Percentiles rank a stretch among this genome's conserved stretches.
Conservation (phyloP, 2,113 vertebrate species). For the Columbina picui region DNA sequence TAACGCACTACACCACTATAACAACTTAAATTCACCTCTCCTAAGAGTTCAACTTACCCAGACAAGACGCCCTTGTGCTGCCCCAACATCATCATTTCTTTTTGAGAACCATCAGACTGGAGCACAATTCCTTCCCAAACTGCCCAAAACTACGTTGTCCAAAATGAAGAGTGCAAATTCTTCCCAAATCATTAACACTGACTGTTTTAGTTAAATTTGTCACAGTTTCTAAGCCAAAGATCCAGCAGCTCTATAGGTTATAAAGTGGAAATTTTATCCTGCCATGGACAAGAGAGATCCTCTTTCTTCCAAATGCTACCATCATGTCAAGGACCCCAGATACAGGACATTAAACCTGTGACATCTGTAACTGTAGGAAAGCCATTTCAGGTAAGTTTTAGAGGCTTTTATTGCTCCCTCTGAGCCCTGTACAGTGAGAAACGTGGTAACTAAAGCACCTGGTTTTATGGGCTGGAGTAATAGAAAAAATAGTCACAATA, state of each 20-base stretch:
- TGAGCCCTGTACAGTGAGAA: not conserved
- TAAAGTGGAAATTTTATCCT: not conserved
- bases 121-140: not conserved
- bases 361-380: not conserved
- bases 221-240: not conserved
- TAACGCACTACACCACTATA: not conserved
- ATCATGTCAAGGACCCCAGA: not conserved
- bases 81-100: not conserved
- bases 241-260: not conserved
- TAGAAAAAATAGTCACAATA: not conserved
- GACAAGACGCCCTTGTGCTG: not conserved
- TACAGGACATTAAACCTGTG: not conserved
- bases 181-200: not conserved
- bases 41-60: not conserved
- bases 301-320: not conserved
- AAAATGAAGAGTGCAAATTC: not conserved
- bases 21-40: not conserved
- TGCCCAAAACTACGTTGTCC: not conserved
- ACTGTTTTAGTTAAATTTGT: not conserved
- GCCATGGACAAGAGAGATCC: not conserved
- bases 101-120: not conserved
- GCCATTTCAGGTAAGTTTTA: not conserved
- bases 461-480: not conserved
- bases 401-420: constrained; percentile 20
- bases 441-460: not conserved